phyloP scores from a whole-genome alignment of 2,113 vertebrate species.

The Siniperca chuatsi region DNA sequence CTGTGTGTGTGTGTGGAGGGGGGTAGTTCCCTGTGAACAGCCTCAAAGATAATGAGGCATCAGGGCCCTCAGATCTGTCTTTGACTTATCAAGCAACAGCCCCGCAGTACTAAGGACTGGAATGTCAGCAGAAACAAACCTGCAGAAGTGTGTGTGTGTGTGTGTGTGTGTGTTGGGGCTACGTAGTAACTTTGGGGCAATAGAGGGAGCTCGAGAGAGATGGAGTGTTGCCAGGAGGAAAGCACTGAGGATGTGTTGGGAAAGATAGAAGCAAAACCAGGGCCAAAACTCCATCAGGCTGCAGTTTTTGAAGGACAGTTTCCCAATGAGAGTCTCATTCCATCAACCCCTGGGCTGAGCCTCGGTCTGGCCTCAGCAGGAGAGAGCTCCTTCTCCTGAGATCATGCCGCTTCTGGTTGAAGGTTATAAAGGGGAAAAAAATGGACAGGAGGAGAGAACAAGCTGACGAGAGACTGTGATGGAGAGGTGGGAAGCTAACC shows the following conservation, averaged over 20 bases:
- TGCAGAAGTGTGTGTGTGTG: slow-evolving; percentile 15
- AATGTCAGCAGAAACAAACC: slow-evolving; percentile 67
- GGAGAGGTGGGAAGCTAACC: slow-evolving; percentile 70
- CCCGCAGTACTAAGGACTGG: slow-evolving; percentile 45
- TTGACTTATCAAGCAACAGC: slow-evolving; percentile 60
- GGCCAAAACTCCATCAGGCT: slow-evolving; percentile 59
- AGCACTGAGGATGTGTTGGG: slow-evolving; percentile 46
- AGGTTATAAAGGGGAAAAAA: slow-evolving; percentile 52
- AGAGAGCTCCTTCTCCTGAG: slow-evolving; percentile 50
- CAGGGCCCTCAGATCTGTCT: slow-evolving; percentile 31
- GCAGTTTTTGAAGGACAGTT: slow-evolving; percentile 79
- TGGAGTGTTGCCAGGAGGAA: slow-evolving; percentile 31
- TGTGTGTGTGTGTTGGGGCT: slow-evolving; percentile 13
- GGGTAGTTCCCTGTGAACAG: slow-evolving; percentile 8
- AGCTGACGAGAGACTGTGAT: slow-evolving; percentile 63
- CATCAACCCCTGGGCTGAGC: slow-evolving; percentile 60
- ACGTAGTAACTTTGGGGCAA: slow-evolving; percentile 29
- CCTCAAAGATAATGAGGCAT: slow-evolving; percentile 51
- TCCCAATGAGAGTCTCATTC: slow-evolving; percentile 76
- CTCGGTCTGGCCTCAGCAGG: slow-evolving; percentile 55
- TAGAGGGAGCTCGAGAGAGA: slow-evolving; percentile 47
- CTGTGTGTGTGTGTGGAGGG: slow-evolving; percentile 6
- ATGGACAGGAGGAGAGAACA: slow-evolving; percentile 45
- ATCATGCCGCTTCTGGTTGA: slow-evolving; percentile 58
- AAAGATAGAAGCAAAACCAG: slow-evolving; percentile 45